Conservation (phyloP, 2,797 vertebrate species). For the Coluber constrictor region DNA sequence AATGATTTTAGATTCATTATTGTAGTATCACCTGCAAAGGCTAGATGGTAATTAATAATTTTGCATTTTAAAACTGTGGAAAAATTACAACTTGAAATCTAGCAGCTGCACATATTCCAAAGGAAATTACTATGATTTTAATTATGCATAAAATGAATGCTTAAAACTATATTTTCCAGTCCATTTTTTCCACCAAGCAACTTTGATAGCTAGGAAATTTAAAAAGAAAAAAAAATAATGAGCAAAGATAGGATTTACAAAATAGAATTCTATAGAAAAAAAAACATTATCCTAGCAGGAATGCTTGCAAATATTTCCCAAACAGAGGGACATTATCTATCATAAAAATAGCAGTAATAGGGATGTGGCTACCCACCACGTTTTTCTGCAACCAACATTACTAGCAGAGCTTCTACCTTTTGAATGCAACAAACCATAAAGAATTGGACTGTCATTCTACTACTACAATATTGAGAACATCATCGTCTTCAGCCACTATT, state of each 20-base stretch:
- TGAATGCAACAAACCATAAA: background rate
- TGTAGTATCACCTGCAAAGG: background rate
- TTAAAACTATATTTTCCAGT: background rate
- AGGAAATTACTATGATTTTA: background rate
- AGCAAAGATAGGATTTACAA: slow-evolving; percentile 10
- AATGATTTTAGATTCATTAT: slow-evolving; percentile 34
- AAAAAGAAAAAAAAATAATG: slow-evolving; percentile 41
- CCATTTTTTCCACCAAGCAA: background rate
- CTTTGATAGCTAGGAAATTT: slow-evolving; percentile 20
- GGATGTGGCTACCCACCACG: background rate
- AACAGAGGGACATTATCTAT: background rate
- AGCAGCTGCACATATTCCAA: background rate
- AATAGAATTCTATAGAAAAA: slow-evolving; percentile 19
- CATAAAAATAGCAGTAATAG: background rate
- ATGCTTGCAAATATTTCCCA: background rate
- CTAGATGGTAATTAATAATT: slow-evolving; percentile 8
- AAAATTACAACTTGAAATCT: background rate
- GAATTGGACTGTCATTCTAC: background rate
- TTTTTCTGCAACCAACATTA: background rate
- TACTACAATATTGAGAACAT: background rate
- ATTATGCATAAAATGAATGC: background rate
- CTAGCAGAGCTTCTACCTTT: background rate
- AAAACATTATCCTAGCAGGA: slow-evolving; percentile 25
- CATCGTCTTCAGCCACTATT: background rate
- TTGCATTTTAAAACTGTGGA: slow-evolving; percentile 14